Evolutionary conservation across 2,888 invertebrate genomes (phyloP).

Genomic region (Nomada ruficornis): DNA sequence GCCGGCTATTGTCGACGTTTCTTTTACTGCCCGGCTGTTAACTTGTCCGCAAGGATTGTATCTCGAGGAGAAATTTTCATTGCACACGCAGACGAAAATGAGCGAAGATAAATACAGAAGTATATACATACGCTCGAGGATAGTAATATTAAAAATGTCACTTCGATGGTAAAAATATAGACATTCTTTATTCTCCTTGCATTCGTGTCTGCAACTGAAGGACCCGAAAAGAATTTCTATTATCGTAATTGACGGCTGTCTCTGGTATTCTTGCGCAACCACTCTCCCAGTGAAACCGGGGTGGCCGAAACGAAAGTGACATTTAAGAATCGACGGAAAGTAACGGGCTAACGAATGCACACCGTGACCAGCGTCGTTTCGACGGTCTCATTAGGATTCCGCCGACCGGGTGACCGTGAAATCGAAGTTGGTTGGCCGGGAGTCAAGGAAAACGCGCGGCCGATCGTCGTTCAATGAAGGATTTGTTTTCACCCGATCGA

Average conservation of each 20-base stretch:
- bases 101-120: too few relatives aligned
- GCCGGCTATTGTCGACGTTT: constrained; percentile 10
- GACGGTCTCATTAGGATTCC: constrained; percentile 60
- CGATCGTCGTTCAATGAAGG: constrained; percentile 41
- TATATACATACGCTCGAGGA: too few relatives aligned
- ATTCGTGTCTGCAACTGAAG: too few relatives aligned
- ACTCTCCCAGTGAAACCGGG: background rate
- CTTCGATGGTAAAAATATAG: too few relatives aligned
- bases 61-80: too few relatives aligned
- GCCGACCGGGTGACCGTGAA: constrained; percentile 64
- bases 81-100: too few relatives aligned
- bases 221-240: too few relatives aligned
- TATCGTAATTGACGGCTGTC: too few relatives aligned
- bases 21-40: constrained; percentile 22
- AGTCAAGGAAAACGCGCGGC: constrained; percentile 57
- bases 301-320: constrained; percentile 31
- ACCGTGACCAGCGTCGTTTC: constrained; percentile 23
- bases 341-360: background rate
- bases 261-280: background rate
- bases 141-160: too few relatives aligned
- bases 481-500: constrained; percentile 63
- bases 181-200: too few relatives aligned
- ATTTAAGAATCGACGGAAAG: constrained; percentile 21
- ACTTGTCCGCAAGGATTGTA: background rate
- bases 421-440: constrained; percentile 60